A percentile compares a stretch with the other conserved stretches of the same genome.
phyloP scores from a whole-genome alignment of 2,797 vertebrate species.

The Rhinichthys osculus region DNA sequence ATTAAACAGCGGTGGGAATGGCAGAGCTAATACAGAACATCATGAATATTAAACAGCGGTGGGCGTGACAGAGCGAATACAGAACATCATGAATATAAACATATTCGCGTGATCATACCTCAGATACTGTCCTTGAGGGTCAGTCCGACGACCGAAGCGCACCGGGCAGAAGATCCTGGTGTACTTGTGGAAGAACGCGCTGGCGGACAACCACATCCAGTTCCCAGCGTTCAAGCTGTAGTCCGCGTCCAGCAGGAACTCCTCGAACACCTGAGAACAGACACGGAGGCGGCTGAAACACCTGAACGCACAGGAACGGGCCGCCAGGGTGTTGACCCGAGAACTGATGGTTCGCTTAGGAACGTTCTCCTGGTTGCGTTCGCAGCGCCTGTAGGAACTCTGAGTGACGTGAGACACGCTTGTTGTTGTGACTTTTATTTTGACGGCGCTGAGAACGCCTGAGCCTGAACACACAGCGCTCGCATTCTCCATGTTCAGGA shows the following conservation, averaged over 20 bases:
- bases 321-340: no score
- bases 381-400: no score
- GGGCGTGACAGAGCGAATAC: background rate
- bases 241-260: conserved; percentile 66
- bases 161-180: conserved; percentile 67
- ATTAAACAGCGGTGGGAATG: rapidly evolving
- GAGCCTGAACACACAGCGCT: no score
- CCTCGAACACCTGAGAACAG: conserved; percentile 63
- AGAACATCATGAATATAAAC: background rate
- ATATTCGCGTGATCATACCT: conserved; percentile 39
- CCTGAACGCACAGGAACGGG: no score
- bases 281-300: background rate
- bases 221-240: conserved; percentile 68
- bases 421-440: no score
- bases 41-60: no score
- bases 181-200: conserved; percentile 68
- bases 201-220: conserved; percentile 69
- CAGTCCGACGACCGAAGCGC: conserved; percentile 62
- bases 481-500: no score
- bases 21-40: background rate
- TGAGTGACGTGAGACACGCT: no score
- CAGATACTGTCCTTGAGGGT: conserved; percentile 66
- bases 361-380: no score
- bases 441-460: no score
- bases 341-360: no score